phyloP scores from a whole-genome alignment of 2,888 invertebrate genomes.

The Hypselothyrea guttata region DNA sequence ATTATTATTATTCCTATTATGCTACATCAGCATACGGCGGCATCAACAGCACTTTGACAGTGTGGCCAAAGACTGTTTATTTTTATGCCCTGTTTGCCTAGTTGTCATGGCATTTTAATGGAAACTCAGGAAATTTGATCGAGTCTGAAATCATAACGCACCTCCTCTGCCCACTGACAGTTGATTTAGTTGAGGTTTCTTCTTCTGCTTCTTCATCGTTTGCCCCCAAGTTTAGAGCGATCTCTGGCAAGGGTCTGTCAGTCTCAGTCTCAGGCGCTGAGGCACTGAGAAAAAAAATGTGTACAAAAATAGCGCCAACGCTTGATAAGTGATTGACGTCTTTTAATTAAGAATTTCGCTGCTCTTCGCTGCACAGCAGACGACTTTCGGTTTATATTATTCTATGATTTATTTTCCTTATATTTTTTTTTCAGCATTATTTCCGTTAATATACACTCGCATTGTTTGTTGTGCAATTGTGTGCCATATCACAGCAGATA shows the following conservation, averaged over 20 bases:
- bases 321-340: conserved; percentile 77
- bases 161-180: conserved; percentile 37
- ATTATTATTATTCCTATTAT: conserved; percentile 34
- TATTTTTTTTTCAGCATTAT: conserved; percentile 52
- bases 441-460: conserved; percentile 47
- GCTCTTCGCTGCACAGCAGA: conserved; percentile 63
- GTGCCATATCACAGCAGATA: conserved; percentile 58
- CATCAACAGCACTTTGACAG: background rate
- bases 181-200: conserved; percentile 51
- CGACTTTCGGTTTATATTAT: conserved; percentile 26
- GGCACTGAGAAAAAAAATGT: conserved; percentile 33
- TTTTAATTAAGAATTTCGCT: conserved; percentile 77
- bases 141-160: conserved; percentile 70
- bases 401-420: background rate
- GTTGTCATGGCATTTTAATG: conserved; percentile 68
- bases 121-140: conserved; percentile 72
- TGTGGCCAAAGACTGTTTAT: conserved; percentile 31
- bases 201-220: background rate
- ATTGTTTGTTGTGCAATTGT: conserved; percentile 61
- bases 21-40: background rate
- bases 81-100: conserved; percentile 58
- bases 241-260: conserved; percentile 52
- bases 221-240: conserved; percentile 27
- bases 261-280: conserved; percentile 20
- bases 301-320: conserved; percentile 64